These are phyloP conservation scores for Pinctada fucata DNA, from an alignment of 2,888 invertebrate genomes.

Conservation along the genomic window DNA sequence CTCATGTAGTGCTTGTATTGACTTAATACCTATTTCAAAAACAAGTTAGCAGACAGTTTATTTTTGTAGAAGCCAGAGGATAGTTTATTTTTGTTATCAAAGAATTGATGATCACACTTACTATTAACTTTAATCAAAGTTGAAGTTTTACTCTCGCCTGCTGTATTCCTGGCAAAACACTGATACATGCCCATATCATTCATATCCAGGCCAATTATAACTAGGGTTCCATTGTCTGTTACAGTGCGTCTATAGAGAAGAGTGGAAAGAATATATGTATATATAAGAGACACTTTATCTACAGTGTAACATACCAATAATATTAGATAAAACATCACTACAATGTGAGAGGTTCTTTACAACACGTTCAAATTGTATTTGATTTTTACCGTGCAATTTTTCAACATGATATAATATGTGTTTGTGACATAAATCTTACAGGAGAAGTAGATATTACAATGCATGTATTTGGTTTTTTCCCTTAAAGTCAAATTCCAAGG, in stretches of 20 bases:
- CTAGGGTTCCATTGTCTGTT: constrained; percentile 66
- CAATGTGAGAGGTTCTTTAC: no score
- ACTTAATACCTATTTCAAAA: not conserved
- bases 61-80: not conserved
- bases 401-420: no score
- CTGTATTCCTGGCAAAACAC: constrained; percentile 93
- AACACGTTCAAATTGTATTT: no score
- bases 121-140: constrained; percentile 97
- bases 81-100: no score
- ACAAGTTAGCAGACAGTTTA: not conserved
- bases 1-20: not conserved
- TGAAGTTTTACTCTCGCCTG: constrained; percentile 91
- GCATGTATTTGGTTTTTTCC: no score
- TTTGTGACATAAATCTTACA: no score
- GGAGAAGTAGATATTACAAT: no score
- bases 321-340: no score
- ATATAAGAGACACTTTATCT: not conserved
- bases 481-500: no score
- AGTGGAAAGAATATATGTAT: no score
- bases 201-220: constrained; percentile 87
- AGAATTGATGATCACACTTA: constrained; percentile 79
- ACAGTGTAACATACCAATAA: not conserved
- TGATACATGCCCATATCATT: constrained; percentile 96
- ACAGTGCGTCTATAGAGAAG: constrained; percentile 49
- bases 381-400: no score